A percentile compares a stretch with the other conserved stretches of the same genome.
Evolutionary conservation across 1,140 invertebrate genomes (phyloP).

Genomic region (Cherax quadricarinatus): DNA sequence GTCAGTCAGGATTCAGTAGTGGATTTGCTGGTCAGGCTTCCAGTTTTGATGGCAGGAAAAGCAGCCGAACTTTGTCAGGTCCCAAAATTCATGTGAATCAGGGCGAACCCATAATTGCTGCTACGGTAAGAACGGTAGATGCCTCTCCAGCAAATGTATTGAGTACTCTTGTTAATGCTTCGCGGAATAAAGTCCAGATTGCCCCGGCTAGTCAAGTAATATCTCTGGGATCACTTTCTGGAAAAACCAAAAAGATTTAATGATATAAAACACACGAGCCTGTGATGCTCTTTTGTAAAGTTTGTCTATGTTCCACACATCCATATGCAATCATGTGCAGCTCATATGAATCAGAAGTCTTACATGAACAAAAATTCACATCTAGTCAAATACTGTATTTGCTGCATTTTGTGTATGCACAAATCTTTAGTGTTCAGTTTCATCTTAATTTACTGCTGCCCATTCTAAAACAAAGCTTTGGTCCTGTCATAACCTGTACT

Average conservation of each 20-base stretch:
- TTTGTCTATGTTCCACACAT: neutral
- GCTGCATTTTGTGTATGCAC: neutral
- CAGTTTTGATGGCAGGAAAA: neutral
- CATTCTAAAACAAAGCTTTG: too few species aligned
- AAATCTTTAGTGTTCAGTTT: too few species aligned
- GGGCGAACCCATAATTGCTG: neutral
- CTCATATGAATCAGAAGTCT: too few species aligned
- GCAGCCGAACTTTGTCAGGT: neutral
- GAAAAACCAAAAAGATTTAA: neutral
- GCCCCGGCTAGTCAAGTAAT: neutral
- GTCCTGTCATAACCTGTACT: too few species aligned
- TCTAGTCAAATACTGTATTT: neutral
- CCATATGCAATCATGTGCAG: neutral
- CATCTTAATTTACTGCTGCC: too few species aligned
- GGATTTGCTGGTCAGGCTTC: neutral
- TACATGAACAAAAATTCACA: neutral
- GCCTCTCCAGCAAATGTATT: neutral
- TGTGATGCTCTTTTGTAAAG: neutral
- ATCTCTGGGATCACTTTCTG: neutral
- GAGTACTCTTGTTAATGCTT: neutral
- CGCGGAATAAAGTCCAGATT: neutral
- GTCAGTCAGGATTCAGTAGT: neutral
- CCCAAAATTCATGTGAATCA: neutral
- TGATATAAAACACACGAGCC: neutral
- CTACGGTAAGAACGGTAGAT: neutral